Evolutionary conservation across 2,888 invertebrate genomes (phyloP), one percentile per base, ranked within the genome.

Genomic region (Spilosoma lubricipeda): DNA sequence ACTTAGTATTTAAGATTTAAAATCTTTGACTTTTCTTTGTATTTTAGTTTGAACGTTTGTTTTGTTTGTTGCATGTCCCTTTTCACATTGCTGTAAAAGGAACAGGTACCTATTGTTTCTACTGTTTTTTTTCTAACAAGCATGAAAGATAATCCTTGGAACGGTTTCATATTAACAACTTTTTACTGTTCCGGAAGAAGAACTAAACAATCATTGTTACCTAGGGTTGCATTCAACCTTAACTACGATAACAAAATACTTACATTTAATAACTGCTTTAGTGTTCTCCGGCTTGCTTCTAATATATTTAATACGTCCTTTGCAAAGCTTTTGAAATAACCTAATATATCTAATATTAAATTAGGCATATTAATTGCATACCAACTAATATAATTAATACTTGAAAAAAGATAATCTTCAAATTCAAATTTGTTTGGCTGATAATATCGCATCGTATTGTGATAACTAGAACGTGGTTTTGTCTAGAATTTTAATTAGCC

Each of bases 401-500:
- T 18, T 18, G 73, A 42, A n/a, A 56, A 56, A 56, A 33, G 52
- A 66, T 65, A 39, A 18, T 63, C 42, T 69, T 69, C 39, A 3
- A 39, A 67, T 59, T 74, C 59, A 56, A 67, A 76, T 75, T 72
- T 42, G 79, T 70, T 75, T 71, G 33, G 23, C 59, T 33, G 73
- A 82, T 76, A 68, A 30, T n/a, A 77, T 83, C 76, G 71, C 48
- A 73, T 67, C 48, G 59, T 15, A 72, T 56, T 67, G 71, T 71
- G 71, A 71, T 42, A 73, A 73, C 68, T 66, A 71, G 30, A 76
- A 73, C 70, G 72, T 78, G 74, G 63, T 75, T 73, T 39, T 63
- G 74, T 75, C 67, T 74, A 81, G 77, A 83, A 78, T 77, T 79
- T 76, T 82, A 82, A 85, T 84, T 78, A 79, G 59, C 48, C 70